Evolutionary conservation across 1,140 invertebrate genomes (phyloP).

Genomic region (Drosophila azteca): DNA sequence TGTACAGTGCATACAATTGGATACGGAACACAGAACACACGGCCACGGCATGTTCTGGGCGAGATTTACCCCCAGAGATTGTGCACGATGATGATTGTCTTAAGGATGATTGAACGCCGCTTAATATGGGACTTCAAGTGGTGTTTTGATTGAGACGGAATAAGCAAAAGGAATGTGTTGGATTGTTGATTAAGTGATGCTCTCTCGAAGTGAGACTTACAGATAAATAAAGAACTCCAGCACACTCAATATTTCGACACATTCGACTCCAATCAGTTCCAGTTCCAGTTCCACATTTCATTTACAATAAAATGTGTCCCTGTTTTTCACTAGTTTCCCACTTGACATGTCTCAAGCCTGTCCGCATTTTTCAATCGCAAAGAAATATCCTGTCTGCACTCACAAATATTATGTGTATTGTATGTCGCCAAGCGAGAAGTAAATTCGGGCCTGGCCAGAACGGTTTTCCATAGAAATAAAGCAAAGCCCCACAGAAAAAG

Average conservation of each 20-base stretch:
- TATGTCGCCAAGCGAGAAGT: constrained; percentile 45
- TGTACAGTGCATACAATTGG: too few species aligned
- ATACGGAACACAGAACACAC: too few species aligned
- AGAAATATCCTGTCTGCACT: constrained; percentile 63
- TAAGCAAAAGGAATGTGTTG: too few species aligned
- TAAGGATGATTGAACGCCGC: constrained; percentile 42
- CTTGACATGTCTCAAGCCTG: not conserved
- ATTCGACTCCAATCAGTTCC: too few species aligned
- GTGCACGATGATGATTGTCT: constrained; percentile 43
- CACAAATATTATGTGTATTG: constrained; percentile 35
- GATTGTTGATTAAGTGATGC: too few species aligned
- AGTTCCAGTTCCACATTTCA: not conserved
- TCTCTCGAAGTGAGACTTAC: too few species aligned
- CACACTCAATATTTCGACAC: not conserved
- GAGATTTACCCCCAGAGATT: constrained; percentile 19
- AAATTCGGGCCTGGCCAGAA: constrained; percentile 44
- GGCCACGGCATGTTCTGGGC: too few species aligned
- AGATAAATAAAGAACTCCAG: not conserved
- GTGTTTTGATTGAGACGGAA: constrained; percentile 1
- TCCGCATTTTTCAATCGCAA: constrained; percentile 65
- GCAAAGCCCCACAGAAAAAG: constrained; percentile 41
- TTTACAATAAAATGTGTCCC: not conserved
- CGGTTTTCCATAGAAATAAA: constrained; percentile 50
- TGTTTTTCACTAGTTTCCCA: not conserved
- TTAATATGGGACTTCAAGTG: constrained; percentile 2